These are phyloP conservation scores for Eurois occulta DNA, from an alignment of 2,888 invertebrate species.

Conservation along the genomic window DNA sequence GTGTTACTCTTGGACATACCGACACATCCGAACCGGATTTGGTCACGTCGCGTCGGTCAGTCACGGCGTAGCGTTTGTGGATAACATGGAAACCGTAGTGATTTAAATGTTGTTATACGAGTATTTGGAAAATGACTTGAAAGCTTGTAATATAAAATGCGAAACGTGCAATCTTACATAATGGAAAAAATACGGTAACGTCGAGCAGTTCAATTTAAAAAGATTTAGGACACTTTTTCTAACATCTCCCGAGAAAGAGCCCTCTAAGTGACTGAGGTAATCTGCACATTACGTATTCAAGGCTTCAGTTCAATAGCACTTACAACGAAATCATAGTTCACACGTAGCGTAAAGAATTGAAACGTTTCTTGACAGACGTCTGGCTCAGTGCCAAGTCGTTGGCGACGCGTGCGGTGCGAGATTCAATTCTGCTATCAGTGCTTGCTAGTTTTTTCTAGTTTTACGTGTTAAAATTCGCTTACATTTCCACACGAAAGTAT, in stretches of 20 bases:
- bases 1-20: conserved; percentile 32
- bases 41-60: conserved; percentile 26
- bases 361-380: conserved; percentile 71
- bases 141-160: conserved; percentile 11
- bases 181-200: conserved; percentile 17
- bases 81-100: not conserved
- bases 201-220: conserved; percentile 35
- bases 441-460: conserved; percentile 65
- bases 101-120: not conserved
- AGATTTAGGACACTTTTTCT: conserved; percentile 22
- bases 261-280: conserved; percentile 28
- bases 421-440: conserved; percentile 69
- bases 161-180: not conserved
- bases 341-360: conserved; percentile 68
- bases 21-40: conserved; percentile 49
- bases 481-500: conserved; percentile 25
- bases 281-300: conserved; percentile 44
- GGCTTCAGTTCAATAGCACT: conserved; percentile 45
- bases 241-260: not conserved
- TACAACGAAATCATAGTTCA: conserved; percentile 51
- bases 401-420: conserved; percentile 70
- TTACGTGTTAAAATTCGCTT: conserved; percentile 39
- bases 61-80: conserved; percentile 1
- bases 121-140: not conserved
- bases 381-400: conserved; percentile 72